Evolutionary conservation across 2,113 vertebrate species (phyloP).

Genomic region (Cryptomyrus ogoouensis): DNA sequence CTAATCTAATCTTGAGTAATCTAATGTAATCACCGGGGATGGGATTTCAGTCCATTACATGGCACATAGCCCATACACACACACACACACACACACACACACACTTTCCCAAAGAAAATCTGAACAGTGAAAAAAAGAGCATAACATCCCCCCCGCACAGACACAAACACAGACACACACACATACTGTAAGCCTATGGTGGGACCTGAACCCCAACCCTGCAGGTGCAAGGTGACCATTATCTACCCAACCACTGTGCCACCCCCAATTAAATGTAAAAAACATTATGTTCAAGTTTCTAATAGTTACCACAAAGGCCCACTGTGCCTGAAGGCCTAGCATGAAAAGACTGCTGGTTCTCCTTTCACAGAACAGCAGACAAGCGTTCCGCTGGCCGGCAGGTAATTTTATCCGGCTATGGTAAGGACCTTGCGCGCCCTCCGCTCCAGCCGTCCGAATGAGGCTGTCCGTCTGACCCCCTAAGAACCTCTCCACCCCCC

Average conservation of each 20-base stretch:
- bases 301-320: background rate
- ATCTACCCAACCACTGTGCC: background rate
- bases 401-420: background rate
- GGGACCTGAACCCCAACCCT: background rate
- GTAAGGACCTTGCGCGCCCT: background rate
- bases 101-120: background rate
- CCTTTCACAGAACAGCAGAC: background rate
- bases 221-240: background rate
- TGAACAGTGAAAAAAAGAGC: too few species aligned
- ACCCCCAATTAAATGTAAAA: background rate
- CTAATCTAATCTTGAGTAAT: background rate
- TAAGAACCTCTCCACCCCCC: constrained; percentile 27
- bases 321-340: background rate
- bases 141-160: background rate
- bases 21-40: background rate
- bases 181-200: background rate
- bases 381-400: background rate
- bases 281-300: constrained; percentile 13
- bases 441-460: background rate
- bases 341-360: background rate
- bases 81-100: background rate
- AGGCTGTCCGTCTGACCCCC: constrained; percentile 12
- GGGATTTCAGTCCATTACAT: background rate
- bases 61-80: background rate
- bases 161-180: background rate